Percentiles rank a stretch among this genome's conserved stretches.
Conservation (phyloP, 2,888 invertebrate species). For the Bombylius major region DNA sequence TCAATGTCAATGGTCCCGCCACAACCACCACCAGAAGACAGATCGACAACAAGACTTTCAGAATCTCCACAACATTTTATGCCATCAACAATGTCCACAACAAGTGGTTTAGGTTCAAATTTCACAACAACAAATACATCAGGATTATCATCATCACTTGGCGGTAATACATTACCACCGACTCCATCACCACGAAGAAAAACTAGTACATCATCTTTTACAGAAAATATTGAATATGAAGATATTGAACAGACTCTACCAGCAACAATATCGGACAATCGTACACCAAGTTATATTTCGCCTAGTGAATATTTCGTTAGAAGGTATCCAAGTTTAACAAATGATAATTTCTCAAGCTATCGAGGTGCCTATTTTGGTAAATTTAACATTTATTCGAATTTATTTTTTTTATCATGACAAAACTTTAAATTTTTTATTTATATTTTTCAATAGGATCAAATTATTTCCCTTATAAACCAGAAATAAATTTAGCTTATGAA, state of each 20-base stretch:
- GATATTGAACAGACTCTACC: conserved; percentile 18
- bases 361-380: conserved; percentile 33
- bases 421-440: not conserved
- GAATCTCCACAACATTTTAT: conserved; percentile 60
- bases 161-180: conserved; percentile 40
- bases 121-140: conserved; percentile 35
- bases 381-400: conserved; percentile 1
- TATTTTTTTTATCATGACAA: not conserved
- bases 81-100: conserved; percentile 42
- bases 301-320: conserved; percentile 25
- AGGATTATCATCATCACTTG: conserved; percentile 31
- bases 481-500: conserved; percentile 30
- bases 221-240: conserved; percentile 38
- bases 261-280: conserved; percentile 17
- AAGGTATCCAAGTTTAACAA: conserved; percentile 30
- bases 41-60: conserved; percentile 45
- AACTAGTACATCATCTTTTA: conserved; percentile 56
- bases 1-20: conserved; percentile 23
- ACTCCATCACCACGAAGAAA: conserved; percentile 61
- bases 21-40: conserved; percentile 34
- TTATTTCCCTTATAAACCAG: conserved; percentile 35
- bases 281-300: conserved; percentile 25
- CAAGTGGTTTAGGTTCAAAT: conserved; percentile 43
- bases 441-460: conserved; percentile 27
- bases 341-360: conserved; percentile 27